Evolutionary conservation across 2,888 invertebrate species (phyloP).

Genomic region (Oasisia sp.): DNA sequence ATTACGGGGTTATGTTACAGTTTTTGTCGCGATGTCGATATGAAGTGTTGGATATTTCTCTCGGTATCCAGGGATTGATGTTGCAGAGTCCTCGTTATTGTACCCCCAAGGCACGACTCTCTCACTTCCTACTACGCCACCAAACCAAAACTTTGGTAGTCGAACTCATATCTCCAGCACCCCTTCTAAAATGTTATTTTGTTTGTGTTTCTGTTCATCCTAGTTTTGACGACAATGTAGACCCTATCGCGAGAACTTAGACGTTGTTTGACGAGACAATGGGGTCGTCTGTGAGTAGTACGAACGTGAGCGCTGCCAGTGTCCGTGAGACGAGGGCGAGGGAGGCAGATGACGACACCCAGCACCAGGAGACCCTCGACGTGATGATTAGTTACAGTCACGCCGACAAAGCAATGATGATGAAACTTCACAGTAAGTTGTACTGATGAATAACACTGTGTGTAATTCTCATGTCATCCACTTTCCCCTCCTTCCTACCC

Average conservation of each 20-base stretch:
- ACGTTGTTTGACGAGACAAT: background rate
- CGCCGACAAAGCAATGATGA: conserved; percentile 52
- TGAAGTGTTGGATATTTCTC: too few relatives aligned
- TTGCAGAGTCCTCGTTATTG: too few relatives aligned
- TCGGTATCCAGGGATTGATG: too few relatives aligned
- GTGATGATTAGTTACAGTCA: conserved; percentile 62
- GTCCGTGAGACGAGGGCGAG: background rate
- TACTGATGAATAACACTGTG: background rate
- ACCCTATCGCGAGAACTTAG: background rate
- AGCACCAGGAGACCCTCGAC: conserved; percentile 37
- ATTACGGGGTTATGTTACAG: too few relatives aligned
- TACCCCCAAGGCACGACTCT: too few relatives aligned
- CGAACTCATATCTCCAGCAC: too few relatives aligned
- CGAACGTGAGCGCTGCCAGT: background rate
- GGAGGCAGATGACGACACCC: background rate
- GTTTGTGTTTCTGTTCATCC: background rate
- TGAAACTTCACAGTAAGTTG: conserved; percentile 49
- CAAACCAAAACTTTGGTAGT: too few relatives aligned
- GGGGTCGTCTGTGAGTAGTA: background rate
- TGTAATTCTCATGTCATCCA: background rate
- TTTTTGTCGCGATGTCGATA: too few relatives aligned
- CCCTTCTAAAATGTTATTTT: background rate
- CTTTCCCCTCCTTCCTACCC: too few relatives aligned
- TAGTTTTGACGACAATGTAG: background rate
- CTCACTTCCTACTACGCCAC: too few relatives aligned